Base-by-base conservation (phyloP, 2,888 invertebrate species). In the Sceliomorpha sp. region DNA sequence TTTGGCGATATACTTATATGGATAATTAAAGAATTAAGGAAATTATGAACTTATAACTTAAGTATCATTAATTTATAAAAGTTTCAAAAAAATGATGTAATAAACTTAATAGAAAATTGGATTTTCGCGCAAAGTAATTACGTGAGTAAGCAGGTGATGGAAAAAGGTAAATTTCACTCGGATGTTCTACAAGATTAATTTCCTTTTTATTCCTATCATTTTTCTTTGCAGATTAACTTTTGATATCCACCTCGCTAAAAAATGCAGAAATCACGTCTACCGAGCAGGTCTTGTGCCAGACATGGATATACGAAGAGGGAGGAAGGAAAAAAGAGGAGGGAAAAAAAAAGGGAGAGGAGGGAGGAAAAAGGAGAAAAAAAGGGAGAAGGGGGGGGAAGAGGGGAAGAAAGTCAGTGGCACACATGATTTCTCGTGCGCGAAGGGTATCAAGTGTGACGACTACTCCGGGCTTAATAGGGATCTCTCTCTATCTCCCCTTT, bases 341-440 rank as follows among this genome's bases (percentile, higher is more conserved):
- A 42, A 44, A 64, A 48, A 56, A 50, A 50, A n/a, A n/a, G n/a
- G n/a, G n/a, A n/a, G n/a, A n/a, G n/a, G n/a, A n/a, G n/a, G 7
- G n/a, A 15, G 7, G 32, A 53, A 48, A 32, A 48, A 60, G 51
- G 39, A 31, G 10, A 34, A n/a, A n/a, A n/a, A n/a, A n/a, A n/a
- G n/a, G n/a, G n/a, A n/a, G n/a, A n/a, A 12, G 26, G 39, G 13
- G 26, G 37, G 50, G 64, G 64, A 68, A 66, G 60, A 69, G 69
- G 69, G 20, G 20, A 20, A 20, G 5, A 5, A 20, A 20, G 20
- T 20, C 20, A 20, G 20, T 20, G 20, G 20, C 20, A 20, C 20
- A 20, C 20, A 4, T 20, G 20, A 20, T 20, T 20, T 20, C 20
- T 20, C 5, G 20, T 20, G 5, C 5, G 5, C 20, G 20, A 5